Conservation (phyloP, 2,113 vertebrate genomes). For the Mirounga angustirostris region DNA sequence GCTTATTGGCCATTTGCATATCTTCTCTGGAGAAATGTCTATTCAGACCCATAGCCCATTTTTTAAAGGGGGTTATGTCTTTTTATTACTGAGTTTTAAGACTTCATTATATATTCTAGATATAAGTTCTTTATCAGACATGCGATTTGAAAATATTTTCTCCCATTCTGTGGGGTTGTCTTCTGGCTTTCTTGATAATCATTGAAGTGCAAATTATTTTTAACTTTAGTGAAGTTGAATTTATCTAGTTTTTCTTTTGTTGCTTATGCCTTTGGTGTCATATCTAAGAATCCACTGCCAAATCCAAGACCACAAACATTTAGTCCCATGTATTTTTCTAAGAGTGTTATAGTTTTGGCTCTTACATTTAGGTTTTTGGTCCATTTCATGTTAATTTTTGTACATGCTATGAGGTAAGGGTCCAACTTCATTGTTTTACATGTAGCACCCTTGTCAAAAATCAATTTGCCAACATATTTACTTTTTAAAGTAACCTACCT, state of each 20-base stretch:
- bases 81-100: neutral
- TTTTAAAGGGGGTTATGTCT: neutral
- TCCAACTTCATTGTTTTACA: neutral
- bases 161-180: neutral
- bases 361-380: neutral
- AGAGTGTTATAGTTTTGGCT: neutral
- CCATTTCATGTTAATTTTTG: neutral
- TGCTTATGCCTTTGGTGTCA: neutral
- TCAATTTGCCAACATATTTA: constrained; percentile 6
- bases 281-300: neutral
- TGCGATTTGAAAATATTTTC: constrained; percentile 24
- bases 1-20: neutral
- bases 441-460: neutral
- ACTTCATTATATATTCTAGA: neutral
- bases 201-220: neutral
- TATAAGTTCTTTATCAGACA: neutral
- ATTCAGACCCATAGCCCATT: neutral
- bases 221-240: constrained; percentile 17
- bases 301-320: neutral
- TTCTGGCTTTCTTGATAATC: constrained; percentile 17
- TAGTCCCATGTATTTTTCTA: neutral
- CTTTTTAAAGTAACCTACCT: neutral
- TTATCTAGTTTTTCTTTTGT: constrained; percentile 35
- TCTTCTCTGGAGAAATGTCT: neutral
- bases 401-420: neutral